A percentile compares a stretch with the other conserved stretches of the same genome.
Conservation (phyloP, 2,797 vertebrate species). For the Lagodon rhomboides region DNA sequence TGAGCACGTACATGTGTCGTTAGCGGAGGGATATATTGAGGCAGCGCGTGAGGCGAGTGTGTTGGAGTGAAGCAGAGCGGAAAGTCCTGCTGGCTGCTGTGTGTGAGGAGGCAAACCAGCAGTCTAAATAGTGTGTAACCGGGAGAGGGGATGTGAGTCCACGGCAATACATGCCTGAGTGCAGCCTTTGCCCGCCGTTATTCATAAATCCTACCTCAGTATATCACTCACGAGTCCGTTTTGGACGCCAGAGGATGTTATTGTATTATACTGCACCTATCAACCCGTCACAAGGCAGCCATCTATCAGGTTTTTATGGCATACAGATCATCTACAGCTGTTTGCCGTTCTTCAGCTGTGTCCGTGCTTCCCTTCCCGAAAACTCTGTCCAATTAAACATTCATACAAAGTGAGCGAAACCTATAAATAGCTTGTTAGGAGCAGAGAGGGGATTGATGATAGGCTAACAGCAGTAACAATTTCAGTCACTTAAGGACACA, state of each 20-base stretch:
- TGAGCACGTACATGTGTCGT: slow-evolving; percentile 13
- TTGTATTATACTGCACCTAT: slow-evolving; percentile 14
- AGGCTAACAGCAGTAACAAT: slow-evolving; percentile 30
- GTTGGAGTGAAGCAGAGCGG: slow-evolving; percentile 59
- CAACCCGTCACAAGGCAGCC: slow-evolving; percentile 20
- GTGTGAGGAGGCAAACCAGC: slow-evolving; percentile 47
- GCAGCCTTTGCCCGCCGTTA: slow-evolving; percentile 5
- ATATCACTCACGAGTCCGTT: background rate
- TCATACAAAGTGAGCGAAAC: slow-evolving; percentile 57
- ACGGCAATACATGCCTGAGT: slow-evolving; percentile 2
- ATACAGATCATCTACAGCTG: slow-evolving; percentile 16
- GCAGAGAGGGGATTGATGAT: slow-evolving; percentile 60
- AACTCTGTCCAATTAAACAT: slow-evolving; percentile 64
- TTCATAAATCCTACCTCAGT: slow-evolving; percentile 16
- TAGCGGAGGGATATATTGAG: slow-evolving; percentile 23
- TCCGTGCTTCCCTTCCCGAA: slow-evolving; percentile 16
- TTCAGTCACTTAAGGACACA: slow-evolving; percentile 47
- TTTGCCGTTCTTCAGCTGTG: slow-evolving; percentile 10
- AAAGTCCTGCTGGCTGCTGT: slow-evolving; percentile 56
- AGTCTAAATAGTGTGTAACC: slow-evolving; percentile 34
- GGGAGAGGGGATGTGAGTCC: slow-evolving; percentile 27
- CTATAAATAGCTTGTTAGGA: slow-evolving; percentile 67
- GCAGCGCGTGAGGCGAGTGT: slow-evolving; percentile 27
- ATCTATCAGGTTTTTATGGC: slow-evolving; percentile 40
- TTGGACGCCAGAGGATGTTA: background rate